phyloP scores from a whole-genome alignment of 2,888 invertebrate genomes.

The Macaria notata region DNA sequence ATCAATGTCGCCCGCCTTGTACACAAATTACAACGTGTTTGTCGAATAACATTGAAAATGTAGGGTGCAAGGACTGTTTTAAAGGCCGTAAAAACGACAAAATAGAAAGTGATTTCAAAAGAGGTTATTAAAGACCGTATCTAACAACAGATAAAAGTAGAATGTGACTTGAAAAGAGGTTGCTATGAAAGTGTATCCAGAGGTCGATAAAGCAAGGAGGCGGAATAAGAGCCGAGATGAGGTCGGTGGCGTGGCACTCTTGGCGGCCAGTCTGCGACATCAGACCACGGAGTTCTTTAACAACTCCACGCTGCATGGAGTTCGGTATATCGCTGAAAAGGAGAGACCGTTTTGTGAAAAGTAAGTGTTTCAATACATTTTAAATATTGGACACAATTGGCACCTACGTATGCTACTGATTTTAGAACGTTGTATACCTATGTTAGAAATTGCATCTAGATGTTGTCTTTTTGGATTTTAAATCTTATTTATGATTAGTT shows the following conservation, averaged over 20 bases:
- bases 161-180: not conserved
- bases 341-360: slow-evolving; percentile 89
- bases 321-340: slow-evolving; percentile 89
- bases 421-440: no score
- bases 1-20: slow-evolving; percentile 21
- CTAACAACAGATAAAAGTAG: no score
- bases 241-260: slow-evolving; percentile 59
- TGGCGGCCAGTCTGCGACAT: slow-evolving; percentile 85
- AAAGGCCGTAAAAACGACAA: not conserved
- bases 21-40: slow-evolving; percentile 40
- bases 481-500: no score
- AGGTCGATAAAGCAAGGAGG: slow-evolving; percentile 39
- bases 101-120: not conserved
- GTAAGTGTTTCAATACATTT: slow-evolving; percentile 62
- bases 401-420: no score
- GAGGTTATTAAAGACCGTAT: slow-evolving; percentile 30
- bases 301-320: slow-evolving; percentile 89
- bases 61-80: slow-evolving; percentile 5
- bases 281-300: slow-evolving; percentile 89
- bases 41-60: slow-evolving; percentile 36
- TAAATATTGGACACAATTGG: no score
- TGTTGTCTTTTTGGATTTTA: no score
- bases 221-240: slow-evolving; percentile 44
- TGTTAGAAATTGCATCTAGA: no score
- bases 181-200: slow-evolving; percentile 66